These are phyloP conservation scores for Halcyon badia DNA, from an alignment of 2,797 vertebrate species.

Conservation along the genomic window DNA sequence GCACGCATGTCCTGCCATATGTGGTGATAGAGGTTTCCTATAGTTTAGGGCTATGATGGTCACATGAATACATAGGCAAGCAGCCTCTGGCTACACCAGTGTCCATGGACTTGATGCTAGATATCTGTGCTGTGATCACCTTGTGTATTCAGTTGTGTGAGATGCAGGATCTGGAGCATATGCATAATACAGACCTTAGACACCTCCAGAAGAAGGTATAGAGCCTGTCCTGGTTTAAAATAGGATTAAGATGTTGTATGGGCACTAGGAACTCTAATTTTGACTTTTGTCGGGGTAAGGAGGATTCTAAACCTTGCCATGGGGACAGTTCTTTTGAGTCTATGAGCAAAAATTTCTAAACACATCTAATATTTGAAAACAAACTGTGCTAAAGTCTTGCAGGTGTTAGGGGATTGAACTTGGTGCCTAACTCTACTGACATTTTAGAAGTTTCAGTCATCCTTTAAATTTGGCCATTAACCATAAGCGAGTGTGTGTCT, in stretches of 20 bases:
- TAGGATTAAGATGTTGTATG: neutral
- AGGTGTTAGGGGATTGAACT: neutral
- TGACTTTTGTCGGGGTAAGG: neutral
- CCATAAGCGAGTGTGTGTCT: neutral
- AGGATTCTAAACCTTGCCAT: neutral
- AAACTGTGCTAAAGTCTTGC: neutral
- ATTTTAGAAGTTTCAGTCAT: neutral
- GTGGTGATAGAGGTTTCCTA: neutral
- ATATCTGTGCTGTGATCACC: neutral
- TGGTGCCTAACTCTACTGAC: neutral
- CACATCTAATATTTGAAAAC: neutral
- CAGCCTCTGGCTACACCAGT: neutral
- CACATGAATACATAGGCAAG: neutral
- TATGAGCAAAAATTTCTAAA: neutral
- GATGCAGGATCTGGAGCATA: neutral
- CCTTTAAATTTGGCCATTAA: neutral
- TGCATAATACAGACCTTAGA: rapidly evolving
- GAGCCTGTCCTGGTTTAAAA: neutral
- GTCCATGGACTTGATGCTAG: rapidly evolving
- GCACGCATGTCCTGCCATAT: rapidly evolving
- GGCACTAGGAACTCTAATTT: neutral
- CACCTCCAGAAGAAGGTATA: neutral
- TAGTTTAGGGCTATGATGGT: neutral
- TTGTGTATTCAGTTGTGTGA: neutral
- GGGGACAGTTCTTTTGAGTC: neutral